Evolutionary conservation across 2,113 vertebrate species (phyloP).

Genomic region (Zapornia atra): DNA sequence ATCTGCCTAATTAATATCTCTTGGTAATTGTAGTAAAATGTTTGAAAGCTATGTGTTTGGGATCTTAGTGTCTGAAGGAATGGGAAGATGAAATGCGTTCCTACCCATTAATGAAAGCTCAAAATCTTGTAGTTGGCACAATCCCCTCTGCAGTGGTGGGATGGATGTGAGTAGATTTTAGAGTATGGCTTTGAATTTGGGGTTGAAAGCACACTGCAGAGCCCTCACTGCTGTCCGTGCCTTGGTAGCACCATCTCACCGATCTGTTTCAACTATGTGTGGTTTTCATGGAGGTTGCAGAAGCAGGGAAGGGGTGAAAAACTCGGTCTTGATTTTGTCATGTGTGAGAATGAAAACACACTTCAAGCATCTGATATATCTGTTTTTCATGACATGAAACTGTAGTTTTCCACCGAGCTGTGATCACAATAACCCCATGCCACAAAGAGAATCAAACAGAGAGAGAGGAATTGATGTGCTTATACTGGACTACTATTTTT

Average conservation of each 20-base stretch:
- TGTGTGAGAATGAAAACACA: not conserved
- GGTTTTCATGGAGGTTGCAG: accelerated
- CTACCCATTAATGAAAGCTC: accelerated
- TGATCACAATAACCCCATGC: not conserved
- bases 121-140: not conserved
- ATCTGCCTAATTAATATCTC: not conserved
- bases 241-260: not conserved
- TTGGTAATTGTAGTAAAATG: not conserved
- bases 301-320: not conserved
- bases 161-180: not conserved
- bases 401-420: not conserved
- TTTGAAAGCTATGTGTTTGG: not conserved
- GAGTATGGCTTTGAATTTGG: not conserved
- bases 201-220: not conserved
- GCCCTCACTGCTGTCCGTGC: not conserved
- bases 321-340: not conserved
- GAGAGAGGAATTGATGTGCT: not conserved
- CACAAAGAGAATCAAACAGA: not conserved
- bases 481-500: not conserved
- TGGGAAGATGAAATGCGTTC: not conserved
- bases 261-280: accelerated
- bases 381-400: not conserved
- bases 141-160: not conserved
- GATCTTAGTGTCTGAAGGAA: not conserved
- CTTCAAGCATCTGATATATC: not conserved